A percentile compares a stretch with the other conserved stretches of the same genome.
phyloP scores from a whole-genome alignment of 64 coral and sea anemone genomes.

The Actinia tenebrosa region DNA sequence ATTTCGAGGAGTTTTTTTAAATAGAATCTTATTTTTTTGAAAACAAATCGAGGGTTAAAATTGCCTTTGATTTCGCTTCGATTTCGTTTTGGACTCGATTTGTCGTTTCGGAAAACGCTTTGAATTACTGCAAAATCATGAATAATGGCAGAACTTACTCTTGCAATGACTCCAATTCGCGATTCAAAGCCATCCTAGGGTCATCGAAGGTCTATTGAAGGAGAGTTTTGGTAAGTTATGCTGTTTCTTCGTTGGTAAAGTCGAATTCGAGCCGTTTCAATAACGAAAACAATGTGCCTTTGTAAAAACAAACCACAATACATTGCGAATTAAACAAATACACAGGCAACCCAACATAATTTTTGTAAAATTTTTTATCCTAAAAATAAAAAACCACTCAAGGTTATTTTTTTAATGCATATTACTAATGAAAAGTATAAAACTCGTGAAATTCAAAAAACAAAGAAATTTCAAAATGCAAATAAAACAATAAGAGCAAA shows the following conservation, averaged over 20 bases:
- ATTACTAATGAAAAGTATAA: not conserved
- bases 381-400: not conserved
- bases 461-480: not conserved
- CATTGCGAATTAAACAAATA: constrained; percentile 7
- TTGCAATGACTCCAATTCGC: not conserved
- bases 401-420: not conserved
- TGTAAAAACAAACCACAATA: constrained; percentile 2
- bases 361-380: not conserved
- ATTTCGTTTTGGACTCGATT: constrained; percentile 2
- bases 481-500: not conserved
- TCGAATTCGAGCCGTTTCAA: constrained; percentile 10
- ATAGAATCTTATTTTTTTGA: not conserved
- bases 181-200: constrained; percentile 7
- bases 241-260: not conserved
- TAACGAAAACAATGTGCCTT: not conserved
- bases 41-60: not conserved
- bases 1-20: not conserved
- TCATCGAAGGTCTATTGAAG: not conserved
- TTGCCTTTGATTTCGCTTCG: not conserved
- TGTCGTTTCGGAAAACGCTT: not conserved
- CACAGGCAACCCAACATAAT: constrained; percentile 5
- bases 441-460: not conserved
- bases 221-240: not conserved
- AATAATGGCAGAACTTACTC: not conserved
- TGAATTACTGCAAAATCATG: not conserved